Conservation (phyloP, 2,797 vertebrate genomes). For the Coluber constrictor region DNA sequence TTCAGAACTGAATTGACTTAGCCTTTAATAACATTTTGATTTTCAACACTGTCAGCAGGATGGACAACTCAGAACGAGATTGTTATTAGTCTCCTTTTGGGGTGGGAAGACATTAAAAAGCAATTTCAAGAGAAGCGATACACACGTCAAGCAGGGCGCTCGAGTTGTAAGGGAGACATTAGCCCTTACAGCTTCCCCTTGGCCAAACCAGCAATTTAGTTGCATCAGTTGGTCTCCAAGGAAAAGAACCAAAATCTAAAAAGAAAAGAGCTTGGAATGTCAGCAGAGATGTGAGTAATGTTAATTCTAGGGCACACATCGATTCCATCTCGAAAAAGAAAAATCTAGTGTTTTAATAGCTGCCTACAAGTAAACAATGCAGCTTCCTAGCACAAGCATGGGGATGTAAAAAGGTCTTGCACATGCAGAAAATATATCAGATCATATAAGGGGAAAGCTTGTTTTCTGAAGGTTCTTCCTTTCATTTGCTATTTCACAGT, state of each 20-base stretch:
- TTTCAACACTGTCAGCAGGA: constrained; percentile 24
- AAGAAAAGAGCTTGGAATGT: not conserved
- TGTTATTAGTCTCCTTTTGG: constrained; percentile 35
- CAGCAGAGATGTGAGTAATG: not conserved
- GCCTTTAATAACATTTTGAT: constrained; percentile 28
- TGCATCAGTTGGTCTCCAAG: not conserved
- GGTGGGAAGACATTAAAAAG: constrained; percentile 43
- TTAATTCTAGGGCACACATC: not conserved
- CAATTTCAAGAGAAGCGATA: constrained; percentile 3
- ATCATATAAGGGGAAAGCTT: not conserved
- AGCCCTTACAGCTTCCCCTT: not conserved
- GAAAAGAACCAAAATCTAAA: not conserved
- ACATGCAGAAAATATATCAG: not conserved
- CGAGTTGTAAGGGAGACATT: not conserved
- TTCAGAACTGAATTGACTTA: constrained; percentile 45
- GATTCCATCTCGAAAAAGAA: not conserved
- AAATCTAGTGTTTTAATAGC: not conserved
- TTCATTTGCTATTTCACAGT: not conserved
- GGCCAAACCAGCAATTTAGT: not conserved
- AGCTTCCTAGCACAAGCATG: not conserved
- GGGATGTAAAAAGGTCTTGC: not conserved
- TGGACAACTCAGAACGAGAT: constrained; percentile 28
- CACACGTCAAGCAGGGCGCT: not conserved
- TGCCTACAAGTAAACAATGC: not conserved
- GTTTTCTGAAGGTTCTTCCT: not conserved